Evolutionary conservation across 2,797 vertebrate genomes (phyloP), one percentile per base, ranked within the genome.

Genomic region (Sorex maritimensis): DNA sequence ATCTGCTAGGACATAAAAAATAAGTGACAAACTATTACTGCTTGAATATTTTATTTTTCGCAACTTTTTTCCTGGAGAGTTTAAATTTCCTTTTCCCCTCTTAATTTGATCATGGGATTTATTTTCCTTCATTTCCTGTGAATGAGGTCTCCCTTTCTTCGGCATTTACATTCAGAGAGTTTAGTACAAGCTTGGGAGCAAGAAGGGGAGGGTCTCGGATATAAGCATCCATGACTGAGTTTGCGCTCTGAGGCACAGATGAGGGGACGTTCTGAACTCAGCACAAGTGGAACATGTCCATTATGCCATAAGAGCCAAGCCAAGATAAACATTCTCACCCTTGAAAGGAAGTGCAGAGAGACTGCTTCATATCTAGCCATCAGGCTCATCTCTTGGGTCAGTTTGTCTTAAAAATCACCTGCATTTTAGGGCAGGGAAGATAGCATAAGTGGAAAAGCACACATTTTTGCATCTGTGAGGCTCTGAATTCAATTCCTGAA

Each of bases 231-330:
- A 21, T 11, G 26, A 74, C 26, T 58, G 13, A 58, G 17, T 17
- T 58, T 58, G 11, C 34, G 11, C 46, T 49, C 46, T 49, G 46
- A 49, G 46, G 46, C 46, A 49, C 6, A 1, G 11, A 12, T 49
- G 24, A 73, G 5, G 14, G 26, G 5, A 44, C 19, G 1, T 21
- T 65, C 49, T 67, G 24, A 73, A 41, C 55, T 73, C n/a, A 87
- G 63, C 1, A 2, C 2, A 58, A 28, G 1, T 0, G 4, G 69
- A 49, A 6, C 1, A 0, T 4, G 23, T 38, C 38, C n/a, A 10
- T 13, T 28, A 2, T 24, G 6, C 7, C 21, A 1, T 44, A 24
- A 58, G 71, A 71, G 26, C 3, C 6, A 7, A 13, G 30, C 4
- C 17, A 21, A 11, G 49, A 26, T 7, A 38, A n/a, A 5, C 19